phyloP scores from a whole-genome alignment of 2,888 invertebrate genomes.

The Dinocampus coccinellae region DNA sequence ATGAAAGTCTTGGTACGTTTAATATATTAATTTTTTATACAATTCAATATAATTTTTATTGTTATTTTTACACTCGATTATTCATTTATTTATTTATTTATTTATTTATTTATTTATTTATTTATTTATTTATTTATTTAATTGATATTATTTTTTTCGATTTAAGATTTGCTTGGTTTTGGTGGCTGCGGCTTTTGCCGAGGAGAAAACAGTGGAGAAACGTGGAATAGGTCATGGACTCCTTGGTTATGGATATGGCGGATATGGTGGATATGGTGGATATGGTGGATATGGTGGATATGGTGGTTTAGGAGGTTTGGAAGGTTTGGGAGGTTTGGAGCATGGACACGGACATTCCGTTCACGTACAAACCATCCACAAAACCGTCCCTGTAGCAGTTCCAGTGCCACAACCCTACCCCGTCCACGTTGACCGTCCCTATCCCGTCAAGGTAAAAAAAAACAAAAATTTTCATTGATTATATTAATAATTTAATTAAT shows the following conservation, averaged over 20 bases:
- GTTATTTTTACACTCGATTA: background rate
- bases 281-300: constrained; percentile 48
- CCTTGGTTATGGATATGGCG: constrained; percentile 49
- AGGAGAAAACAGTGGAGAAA: constrained; percentile 58
- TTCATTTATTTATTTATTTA: background rate
- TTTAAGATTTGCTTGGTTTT: constrained; percentile 70
- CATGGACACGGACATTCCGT: constrained; percentile 52
- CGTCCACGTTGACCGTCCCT: constrained; percentile 70
- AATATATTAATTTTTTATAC: constrained; percentile 3
- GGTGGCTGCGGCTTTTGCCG: constrained; percentile 67
- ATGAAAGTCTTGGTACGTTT: constrained; percentile 67
- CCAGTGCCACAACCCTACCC: constrained; percentile 71
- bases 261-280: constrained; percentile 47
- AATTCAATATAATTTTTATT: background rate
- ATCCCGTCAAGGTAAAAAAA: constrained; percentile 68
- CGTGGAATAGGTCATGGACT: constrained; percentile 57
- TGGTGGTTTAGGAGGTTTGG: constrained; percentile 9
- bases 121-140: constrained; percentile 41
- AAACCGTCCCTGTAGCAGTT: constrained; percentile 69
- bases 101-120: background rate
- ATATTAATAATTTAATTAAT: background rate
- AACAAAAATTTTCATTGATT: background rate
- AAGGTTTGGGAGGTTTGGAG: no score
- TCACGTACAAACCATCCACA: constrained; percentile 68
- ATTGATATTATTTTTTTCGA: no score